phyloP scores from a whole-genome alignment of 2,797 vertebrate genomes.

The Chelonia mydas region DNA sequence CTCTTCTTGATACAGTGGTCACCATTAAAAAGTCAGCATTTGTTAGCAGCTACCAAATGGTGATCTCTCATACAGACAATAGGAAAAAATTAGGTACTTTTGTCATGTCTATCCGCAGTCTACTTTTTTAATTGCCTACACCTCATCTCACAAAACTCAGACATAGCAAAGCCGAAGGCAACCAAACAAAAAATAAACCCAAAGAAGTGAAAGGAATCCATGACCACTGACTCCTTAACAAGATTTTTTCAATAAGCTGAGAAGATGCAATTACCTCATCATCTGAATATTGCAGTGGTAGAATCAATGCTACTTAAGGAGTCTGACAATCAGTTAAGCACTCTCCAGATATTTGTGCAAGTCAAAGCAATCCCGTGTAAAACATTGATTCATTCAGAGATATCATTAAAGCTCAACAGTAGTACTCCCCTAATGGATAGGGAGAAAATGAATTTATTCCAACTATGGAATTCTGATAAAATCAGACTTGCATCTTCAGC shows the following conservation, averaged over 20 bases:
- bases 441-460: conserved; percentile 60
- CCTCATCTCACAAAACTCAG: background rate
- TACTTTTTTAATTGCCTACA: background rate
- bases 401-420: conserved; percentile 69
- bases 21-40: background rate
- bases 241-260: conserved; percentile 71
- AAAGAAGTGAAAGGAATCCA: background rate
- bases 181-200: conserved; percentile 21
- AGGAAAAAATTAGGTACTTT: background rate
- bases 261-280: conserved; percentile 81
- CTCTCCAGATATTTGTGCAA: conserved; percentile 73
- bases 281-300: conserved; percentile 66
- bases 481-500: conserved; percentile 54
- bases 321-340: conserved; percentile 76
- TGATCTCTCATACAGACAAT: background rate
- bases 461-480: conserved; percentile 57
- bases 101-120: background rate
- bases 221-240: conserved; percentile 66
- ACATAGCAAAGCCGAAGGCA: background rate
- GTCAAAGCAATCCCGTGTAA: conserved; percentile 69
- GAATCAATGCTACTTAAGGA: conserved; percentile 81
- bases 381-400: conserved; percentile 65
- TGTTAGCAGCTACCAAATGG: background rate
- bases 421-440: conserved; percentile 39
- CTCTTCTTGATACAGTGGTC: background rate